A percentile compares a stretch with the other conserved stretches of the same genome.
These are phyloP conservation scores for Isotomurus palustris DNA, from an alignment of 2,888 invertebrate genomes.

Conservation along the genomic window DNA sequence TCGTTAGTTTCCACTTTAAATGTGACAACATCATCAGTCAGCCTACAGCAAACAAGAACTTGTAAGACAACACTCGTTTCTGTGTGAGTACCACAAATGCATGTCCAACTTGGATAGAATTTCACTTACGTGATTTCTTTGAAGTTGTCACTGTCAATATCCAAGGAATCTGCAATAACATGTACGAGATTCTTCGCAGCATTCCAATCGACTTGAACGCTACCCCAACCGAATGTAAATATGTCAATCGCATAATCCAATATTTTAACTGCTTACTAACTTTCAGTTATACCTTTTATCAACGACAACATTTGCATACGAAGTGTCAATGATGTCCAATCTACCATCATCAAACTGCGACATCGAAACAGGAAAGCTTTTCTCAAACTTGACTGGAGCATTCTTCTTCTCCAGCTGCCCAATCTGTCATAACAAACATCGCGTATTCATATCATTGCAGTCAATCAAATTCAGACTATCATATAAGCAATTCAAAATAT, in stretches of 20 bases:
- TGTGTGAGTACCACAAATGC: too few species aligned
- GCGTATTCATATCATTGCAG: neutral
- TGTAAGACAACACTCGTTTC: neutral
- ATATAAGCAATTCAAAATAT: neutral
- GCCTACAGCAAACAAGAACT: constrained; percentile 54
- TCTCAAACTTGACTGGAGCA: constrained; percentile 25
- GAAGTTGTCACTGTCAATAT: constrained; percentile 61
- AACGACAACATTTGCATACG: constrained; percentile 72
- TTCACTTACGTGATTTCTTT: constrained; percentile 59
- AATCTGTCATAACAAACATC: neutral
- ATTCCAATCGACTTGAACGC: constrained; percentile 57
- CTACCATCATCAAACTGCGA: constrained; percentile 16
- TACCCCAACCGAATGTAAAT: neutral
- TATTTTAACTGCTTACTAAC: neutral
- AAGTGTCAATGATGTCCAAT: constrained; percentile 60
- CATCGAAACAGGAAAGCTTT: constrained; percentile 6
- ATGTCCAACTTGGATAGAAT: too few species aligned
- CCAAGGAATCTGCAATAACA: constrained; percentile 65
- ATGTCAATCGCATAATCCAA: neutral
- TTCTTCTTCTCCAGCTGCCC: constrained; percentile 29
- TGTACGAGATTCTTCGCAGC: constrained; percentile 69
- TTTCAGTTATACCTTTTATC: constrained; percentile 60
- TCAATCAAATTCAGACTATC: neutral
- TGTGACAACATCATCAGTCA: constrained; percentile 65
- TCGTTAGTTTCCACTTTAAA: constrained; percentile 67